phyloP scores from a whole-genome alignment of 2,797 vertebrate genomes.

The Ctenopoma kingsleyae region DNA sequence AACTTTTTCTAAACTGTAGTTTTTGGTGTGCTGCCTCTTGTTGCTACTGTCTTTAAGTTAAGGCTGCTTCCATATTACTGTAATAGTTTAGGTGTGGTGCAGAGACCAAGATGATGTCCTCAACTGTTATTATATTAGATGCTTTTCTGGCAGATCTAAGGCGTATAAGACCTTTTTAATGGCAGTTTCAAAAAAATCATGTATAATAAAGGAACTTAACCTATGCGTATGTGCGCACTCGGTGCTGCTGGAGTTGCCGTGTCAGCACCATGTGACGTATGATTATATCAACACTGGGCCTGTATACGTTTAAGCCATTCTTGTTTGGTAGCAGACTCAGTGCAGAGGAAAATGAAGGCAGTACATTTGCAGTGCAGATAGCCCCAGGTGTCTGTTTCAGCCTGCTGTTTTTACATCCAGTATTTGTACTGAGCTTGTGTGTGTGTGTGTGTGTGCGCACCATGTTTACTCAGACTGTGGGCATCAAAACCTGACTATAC shows the following conservation, averaged over 20 bases:
- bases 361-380: constrained; percentile 8
- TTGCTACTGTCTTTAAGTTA: not conserved
- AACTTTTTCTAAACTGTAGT: not conserved
- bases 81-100: not conserved
- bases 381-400: constrained; percentile 9
- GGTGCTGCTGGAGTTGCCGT: constrained; percentile 27
- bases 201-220: not conserved
- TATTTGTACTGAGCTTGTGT: not conserved
- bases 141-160: not conserved
- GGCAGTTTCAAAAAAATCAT: constrained; percentile 27
- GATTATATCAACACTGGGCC: constrained; percentile 13
- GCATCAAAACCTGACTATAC: no score
- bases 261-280: constrained; percentile 29
- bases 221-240: constrained; percentile 18
- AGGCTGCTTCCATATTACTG: not conserved
- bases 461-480: no score
- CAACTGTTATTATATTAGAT: not conserved
- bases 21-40: not conserved
- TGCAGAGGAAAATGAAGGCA: constrained; percentile 19
- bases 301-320: constrained; percentile 2
- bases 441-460: not conserved
- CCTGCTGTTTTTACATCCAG: not conserved
- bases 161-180: not conserved
- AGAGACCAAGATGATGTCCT: not conserved
- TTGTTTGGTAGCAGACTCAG: not conserved